Base-by-base conservation (phyloP, 2,113 vertebrate species). In the Centropus bengalensis region DNA sequence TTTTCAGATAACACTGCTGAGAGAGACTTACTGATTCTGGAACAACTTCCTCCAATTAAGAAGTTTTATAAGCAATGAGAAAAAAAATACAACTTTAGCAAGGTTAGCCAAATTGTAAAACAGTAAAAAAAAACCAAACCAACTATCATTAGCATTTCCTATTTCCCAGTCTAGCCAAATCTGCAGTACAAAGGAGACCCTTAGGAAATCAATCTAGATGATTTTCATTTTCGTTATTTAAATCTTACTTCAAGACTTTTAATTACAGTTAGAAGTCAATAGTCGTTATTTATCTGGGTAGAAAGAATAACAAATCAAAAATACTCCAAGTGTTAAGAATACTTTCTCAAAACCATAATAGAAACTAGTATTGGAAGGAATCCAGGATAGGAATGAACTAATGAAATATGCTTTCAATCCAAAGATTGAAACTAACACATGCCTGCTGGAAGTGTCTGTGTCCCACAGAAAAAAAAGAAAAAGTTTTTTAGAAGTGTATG, bases 181-280 rank as follows among this genome's bases (percentile, higher is more conserved):
- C 40, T 45, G 58, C 26, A 30, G 54, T 20, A 66, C 4, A 66
- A 60, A 89, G 45, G 45, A 91, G 10, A 26, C 66, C 70, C 70
- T 79, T 23, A n/a, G 67, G 84, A 82, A 85, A 91, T 76, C 62
- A 89, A 92, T 54, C 32, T 28, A 79, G 54, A 82, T 56, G 63
- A 0, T 45, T 75, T 87, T 89, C 49, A 38, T 45, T 73, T 69
- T 7, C 62, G 17, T 77, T 82, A 55, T 1, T 81, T 87, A 87
- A 70, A 60, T 74, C 55, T 88, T 87, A 11, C 24, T 86, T 78
- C 27, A 66, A 44, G 54, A 79, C 30, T 68, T 73, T 80, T 63
- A 51, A 76, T 81, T 73, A 68, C 24, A 7, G 22, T 75, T 89
- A 47, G 45, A 71, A 87, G 40, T 52, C 66, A 89, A 64, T 19